Base-by-base conservation (phyloP, 1,140 invertebrate species). In the Panagrolaimus sp. region DNA sequence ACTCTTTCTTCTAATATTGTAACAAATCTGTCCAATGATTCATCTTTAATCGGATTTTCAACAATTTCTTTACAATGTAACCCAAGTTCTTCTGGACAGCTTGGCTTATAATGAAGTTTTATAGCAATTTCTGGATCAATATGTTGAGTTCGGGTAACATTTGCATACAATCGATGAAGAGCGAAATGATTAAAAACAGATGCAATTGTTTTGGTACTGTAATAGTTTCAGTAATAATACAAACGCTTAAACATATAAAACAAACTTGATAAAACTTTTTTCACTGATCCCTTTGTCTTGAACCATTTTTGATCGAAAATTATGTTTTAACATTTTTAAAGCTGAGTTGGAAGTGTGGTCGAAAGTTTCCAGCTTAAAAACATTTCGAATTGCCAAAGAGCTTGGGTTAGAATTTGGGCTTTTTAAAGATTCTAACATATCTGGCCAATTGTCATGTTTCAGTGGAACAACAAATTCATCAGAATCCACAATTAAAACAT, bases 181-280 rank as follows among this genome's bases (percentile, higher is more conserved):
- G 93, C 91, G 83, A 96, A 93, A 78, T 96, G 86, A 83, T 93
- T 96, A 85, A 96, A 96, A 1, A 95, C 91, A 79, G 94, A 96
- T 62, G 92, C 87, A 0, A 93, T 91, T 83, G 93, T 92, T 83
- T 92, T 85, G 1, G 88, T 89, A 46, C 80, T 80, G 65, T 68
- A 72, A 64, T 1, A n/a, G n/a, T 9, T 11, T 38, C 23, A n/a
- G 42, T 64, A 31, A 47, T 46, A 57, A 42, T 20, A 13, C 13
- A n/a, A 38, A 13, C 23, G 5, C 25, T 1, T 5, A 5, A 16
- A 4, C n/a, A n/a, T 38, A 2, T 4, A 43, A 38, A n/a, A 48
- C 68, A n/a, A 23, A 80, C 13, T 87, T 85, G 67, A 89, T 86
- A 77, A 90, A 88, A 79, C 89, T 90, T 77, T 90, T 90, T 9